A percentile compares a stretch with the other conserved stretches of the same genome.
Evolutionary conservation across 2,888 invertebrate species (phyloP).

Genomic region (Caenorhabditis sinica): DNA sequence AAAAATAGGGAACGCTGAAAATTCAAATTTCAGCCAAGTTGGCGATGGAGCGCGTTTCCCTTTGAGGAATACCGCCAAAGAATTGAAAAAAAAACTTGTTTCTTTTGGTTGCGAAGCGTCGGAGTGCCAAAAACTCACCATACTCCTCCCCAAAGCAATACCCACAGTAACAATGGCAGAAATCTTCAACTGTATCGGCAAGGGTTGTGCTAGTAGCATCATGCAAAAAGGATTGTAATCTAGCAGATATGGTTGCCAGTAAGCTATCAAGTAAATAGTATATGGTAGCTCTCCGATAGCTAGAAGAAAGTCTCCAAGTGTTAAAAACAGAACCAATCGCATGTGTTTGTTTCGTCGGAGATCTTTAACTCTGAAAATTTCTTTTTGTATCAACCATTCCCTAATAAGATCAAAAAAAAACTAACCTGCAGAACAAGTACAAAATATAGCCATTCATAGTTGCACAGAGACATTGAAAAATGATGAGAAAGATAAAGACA

Average conservation of each 20-base stretch:
- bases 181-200: conserved; percentile 54
- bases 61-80: too few relatives aligned
- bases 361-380: conserved; percentile 21
- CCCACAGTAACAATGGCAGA: conserved; percentile 43
- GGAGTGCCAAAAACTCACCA: conserved; percentile 29
- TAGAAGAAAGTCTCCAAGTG: conserved; percentile 38
- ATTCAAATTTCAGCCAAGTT: too few relatives aligned
- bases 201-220: conserved; percentile 42
- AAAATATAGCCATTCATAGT: conserved; percentile 45
- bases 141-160: conserved; percentile 44
- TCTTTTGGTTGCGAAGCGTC: background rate
- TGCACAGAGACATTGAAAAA: conserved; percentile 34
- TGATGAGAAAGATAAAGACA: conserved; percentile 41
- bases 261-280: conserved; percentile 40
- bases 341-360: conserved; percentile 42
- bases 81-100: too few relatives aligned
- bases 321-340: conserved; percentile 34
- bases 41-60: too few relatives aligned
- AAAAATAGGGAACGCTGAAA: too few relatives aligned
- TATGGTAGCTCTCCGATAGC: conserved; percentile 54
- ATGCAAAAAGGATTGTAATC: conserved; percentile 51
- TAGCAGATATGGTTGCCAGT: conserved; percentile 25
- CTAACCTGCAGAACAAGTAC: conserved; percentile 31
- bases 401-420: too few relatives aligned
- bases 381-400: too few relatives aligned